Percentiles rank a stretch among this genome's conserved stretches.
phyloP scores from a whole-genome alignment of 2,797 vertebrate species.

The Amniataba percoides region DNA sequence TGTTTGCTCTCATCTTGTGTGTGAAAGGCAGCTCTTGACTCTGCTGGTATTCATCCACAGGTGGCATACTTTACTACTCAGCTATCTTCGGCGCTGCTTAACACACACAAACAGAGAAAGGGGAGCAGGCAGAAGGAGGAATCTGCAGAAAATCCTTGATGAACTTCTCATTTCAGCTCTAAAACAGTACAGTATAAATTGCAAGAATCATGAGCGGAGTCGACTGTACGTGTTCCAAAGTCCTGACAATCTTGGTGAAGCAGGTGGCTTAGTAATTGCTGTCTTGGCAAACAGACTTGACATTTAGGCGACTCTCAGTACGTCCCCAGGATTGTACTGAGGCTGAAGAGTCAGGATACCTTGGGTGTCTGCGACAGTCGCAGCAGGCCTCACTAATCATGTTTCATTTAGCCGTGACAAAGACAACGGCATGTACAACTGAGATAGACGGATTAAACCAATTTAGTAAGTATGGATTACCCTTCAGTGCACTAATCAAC shows the following conservation, averaged over 20 bases:
- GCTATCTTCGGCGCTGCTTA: not conserved
- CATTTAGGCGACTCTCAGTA: conserved; percentile 53
- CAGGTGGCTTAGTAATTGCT: conserved; percentile 38
- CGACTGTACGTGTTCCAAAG: not conserved
- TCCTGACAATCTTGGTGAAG: conserved; percentile 23
- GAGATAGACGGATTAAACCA: conserved; percentile 64
- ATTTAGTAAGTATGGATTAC: conserved; percentile 67
- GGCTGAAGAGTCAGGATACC: conserved; percentile 35
- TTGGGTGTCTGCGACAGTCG: conserved; percentile 33
- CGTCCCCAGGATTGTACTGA: conserved; percentile 34
- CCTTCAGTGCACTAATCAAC: conserved; percentile 43
- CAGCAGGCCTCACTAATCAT: conserved; percentile 63
- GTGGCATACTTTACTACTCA: not conserved
- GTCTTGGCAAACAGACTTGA: conserved; percentile 49
- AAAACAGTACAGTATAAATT: not conserved
- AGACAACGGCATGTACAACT: conserved; percentile 64
- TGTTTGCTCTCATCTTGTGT: not conserved
- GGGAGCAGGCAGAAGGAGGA: not conserved
- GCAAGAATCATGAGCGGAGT: not conserved
- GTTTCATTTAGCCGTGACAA: conserved; percentile 63
- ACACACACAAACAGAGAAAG: not conserved
- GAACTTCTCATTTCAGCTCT: not conserved
- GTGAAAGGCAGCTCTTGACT: not conserved
- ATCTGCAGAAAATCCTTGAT: not conserved
- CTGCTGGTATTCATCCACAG: conserved; percentile 2